phyloP scores from a whole-genome alignment of 1,140 invertebrate species.

The Saccostrea echinata region DNA sequence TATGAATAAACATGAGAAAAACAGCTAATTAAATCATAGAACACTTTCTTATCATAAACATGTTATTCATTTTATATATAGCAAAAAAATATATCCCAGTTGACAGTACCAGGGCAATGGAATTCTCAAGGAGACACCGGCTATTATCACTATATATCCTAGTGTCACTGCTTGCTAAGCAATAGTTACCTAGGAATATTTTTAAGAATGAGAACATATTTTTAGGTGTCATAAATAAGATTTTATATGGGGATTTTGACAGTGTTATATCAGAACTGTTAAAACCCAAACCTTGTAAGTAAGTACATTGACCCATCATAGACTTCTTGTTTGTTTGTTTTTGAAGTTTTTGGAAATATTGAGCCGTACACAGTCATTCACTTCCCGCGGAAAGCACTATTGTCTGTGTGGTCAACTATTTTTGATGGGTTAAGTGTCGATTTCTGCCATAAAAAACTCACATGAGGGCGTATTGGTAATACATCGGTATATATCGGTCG shows the following conservation, averaged over 20 bases:
- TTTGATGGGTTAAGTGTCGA: constrained; percentile 11
- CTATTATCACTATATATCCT: neutral
- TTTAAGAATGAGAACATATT: neutral
- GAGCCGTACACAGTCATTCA: neutral
- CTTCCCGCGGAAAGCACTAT: neutral
- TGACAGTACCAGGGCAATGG: neutral
- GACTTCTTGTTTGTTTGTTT: neutral
- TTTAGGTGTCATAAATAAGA: constrained; percentile 21
- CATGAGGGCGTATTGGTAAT: constrained; percentile 11
- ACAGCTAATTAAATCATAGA: neutral
- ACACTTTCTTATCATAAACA: neutral
- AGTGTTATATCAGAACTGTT: neutral
- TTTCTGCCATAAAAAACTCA: constrained; percentile 28
- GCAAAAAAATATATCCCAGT: neutral
- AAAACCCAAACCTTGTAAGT: constrained; percentile 4
- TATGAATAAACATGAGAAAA: neutral
- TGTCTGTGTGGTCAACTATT: neutral
- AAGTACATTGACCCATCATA: neutral
- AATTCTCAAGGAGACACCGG: neutral
- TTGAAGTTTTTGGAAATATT: constrained; percentile 29
- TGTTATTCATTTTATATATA: constrained; percentile 21
- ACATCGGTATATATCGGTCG: neutral
- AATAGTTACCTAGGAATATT: neutral
- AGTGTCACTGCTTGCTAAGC: neutral
- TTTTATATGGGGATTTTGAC: constrained; percentile 9